Base-by-base conservation (phyloP, 2,888 invertebrate genomes). In the Syrista parreyssii region DNA sequence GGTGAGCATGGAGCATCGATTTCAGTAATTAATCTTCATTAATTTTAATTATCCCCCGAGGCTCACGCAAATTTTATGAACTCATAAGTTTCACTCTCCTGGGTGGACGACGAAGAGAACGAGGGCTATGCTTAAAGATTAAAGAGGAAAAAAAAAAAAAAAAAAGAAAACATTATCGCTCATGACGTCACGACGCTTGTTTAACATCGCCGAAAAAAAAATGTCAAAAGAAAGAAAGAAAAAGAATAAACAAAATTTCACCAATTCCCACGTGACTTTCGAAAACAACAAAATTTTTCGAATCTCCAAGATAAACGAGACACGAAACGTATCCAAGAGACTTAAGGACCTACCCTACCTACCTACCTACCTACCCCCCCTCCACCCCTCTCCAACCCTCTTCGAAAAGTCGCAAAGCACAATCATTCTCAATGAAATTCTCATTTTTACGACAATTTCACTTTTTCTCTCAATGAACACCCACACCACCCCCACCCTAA, bases 1-100 rank as follows among this genome's bases (percentile, higher is more conserved):
- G 96, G 96, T 96, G 89, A 92, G 92, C 81, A 55, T 30, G 77
- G 78, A 31, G 31, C 6, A 68, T 40, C 32, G 69, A 12, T 30
- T 32, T 55, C 33, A 33, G 33, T 30, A 23, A 71, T 72, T 4
- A 68, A 76, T 75, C 55, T 78, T 69, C n/a, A 69, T 35, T 23
- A 77, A 73, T 77, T 73, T 33, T 33, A 73, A 75, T 34, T 75
- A 73, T n/a, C 30, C 31, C 71, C 71, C 6, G 2, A 55, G 40
- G 23, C 23, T 55, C 40, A 2, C 23, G 40, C 2, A 55, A 55
- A 55, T 23, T 55, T 55, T 55, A 55, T 55, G 23, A 55, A 55
- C 40, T 55, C 40, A 9, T 23, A 55, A 55, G 40, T 23, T 55
- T 55, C 23, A 23, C 23, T 23, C 23, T 23, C 9, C 23, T 23